Conservation (phyloP, 2,797 vertebrate species). For the Ctenopoma kingsleyae region DNA sequence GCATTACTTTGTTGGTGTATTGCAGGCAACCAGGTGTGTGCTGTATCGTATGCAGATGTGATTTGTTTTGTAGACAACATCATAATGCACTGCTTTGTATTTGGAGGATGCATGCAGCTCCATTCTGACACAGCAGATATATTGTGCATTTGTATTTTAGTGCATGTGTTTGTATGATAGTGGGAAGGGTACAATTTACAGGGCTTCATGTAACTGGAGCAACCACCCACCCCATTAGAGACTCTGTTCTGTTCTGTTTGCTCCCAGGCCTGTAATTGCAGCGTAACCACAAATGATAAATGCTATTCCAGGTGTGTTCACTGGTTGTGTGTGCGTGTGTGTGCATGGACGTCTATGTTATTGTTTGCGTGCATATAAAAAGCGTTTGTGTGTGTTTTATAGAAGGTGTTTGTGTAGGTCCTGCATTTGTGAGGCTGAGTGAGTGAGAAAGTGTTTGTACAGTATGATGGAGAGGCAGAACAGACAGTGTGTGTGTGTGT, state of each 20-base stretch:
- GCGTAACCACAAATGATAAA: constrained; percentile 74
- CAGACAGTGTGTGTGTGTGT: not conserved
- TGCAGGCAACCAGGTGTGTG: constrained; percentile 17
- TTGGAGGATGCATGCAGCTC: not conserved
- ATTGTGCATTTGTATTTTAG: not conserved
- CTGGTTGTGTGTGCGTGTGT: constrained; percentile 4
- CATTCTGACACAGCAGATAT: constrained; percentile 7
- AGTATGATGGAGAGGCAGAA: not conserved
- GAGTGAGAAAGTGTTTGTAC: not conserved
- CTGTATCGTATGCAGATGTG: not conserved
- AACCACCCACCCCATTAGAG: constrained; percentile 57
- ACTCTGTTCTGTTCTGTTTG: constrained; percentile 44
- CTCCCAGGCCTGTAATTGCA: constrained; percentile 74
- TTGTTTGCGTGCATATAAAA: not conserved
- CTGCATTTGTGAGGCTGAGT: not conserved
- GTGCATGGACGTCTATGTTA: not conserved
- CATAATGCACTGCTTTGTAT: constrained; percentile 2
- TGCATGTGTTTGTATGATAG: not conserved
- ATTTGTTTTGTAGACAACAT: constrained; percentile 4
- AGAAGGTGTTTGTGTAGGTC: not conserved
- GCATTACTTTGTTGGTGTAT: not conserved
- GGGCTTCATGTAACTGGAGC: constrained; percentile 51
- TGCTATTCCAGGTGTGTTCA: constrained; percentile 72
- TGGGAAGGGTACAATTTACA: constrained; percentile 25
- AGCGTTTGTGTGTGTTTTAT: not conserved